phyloP scores from a whole-genome alignment of 2,113 vertebrate genomes.

The Pterocles orientalis region DNA sequence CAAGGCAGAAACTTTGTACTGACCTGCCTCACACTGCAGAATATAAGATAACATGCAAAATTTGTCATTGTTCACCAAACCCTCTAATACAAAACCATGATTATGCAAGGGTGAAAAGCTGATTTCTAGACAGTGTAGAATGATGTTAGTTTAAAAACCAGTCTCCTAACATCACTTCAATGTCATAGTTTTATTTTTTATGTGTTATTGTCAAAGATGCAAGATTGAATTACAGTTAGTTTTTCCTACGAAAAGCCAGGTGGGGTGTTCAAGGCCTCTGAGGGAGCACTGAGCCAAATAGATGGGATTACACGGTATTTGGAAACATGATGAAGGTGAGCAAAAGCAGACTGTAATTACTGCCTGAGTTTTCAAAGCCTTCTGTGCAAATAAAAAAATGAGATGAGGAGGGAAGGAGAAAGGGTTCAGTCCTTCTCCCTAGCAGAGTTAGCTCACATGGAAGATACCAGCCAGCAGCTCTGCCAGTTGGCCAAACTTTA shows the following conservation, averaged over 20 bases:
- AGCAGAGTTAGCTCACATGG: not conserved
- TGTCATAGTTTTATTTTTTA: slow-evolving; percentile 11
- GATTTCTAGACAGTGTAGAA: not conserved
- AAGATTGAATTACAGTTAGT: slow-evolving; percentile 38
- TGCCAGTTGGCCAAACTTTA: not conserved
- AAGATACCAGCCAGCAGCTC: not conserved
- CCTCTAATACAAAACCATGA: not conserved
- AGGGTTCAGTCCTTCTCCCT: not conserved
- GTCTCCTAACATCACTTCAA: not conserved
- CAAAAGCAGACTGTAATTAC: not conserved
- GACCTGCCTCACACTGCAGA: slow-evolving; percentile 16
- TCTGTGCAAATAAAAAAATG: not conserved
- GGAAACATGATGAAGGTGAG: slow-evolving; percentile 37
- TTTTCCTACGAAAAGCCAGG: slow-evolving; percentile 26
- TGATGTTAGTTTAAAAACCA: slow-evolving; percentile 17
- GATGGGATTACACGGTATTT: slow-evolving; percentile 42
- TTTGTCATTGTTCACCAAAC: not conserved
- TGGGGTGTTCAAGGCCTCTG: slow-evolving; percentile 11
- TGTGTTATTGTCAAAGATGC: slow-evolving; percentile 9
- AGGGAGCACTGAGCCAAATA: not conserved
- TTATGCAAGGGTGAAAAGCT: slow-evolving; percentile 2
- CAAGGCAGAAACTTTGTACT: slow-evolving; percentile 25
- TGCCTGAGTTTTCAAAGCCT: slow-evolving; percentile 1
- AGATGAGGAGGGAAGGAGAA: not conserved
- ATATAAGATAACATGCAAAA: not conserved